phyloP scores from a whole-genome alignment of 2,797 vertebrate species.

The Chloroceryle amazona region DNA sequence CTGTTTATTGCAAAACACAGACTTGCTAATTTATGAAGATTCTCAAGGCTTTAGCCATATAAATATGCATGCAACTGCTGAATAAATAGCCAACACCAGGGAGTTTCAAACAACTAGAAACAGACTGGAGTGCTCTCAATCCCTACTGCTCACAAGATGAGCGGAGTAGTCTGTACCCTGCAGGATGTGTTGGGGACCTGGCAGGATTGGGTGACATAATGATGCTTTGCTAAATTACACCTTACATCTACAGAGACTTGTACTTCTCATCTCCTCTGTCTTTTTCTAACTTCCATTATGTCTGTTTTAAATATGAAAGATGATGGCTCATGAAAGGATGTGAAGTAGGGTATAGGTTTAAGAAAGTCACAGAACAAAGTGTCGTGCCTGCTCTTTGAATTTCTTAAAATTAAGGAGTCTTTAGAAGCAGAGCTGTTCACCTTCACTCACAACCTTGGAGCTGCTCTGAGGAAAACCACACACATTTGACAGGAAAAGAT shows the following conservation, averaged over 20 bases:
- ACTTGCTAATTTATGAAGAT: neutral
- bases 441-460: slow-evolving; percentile 82
- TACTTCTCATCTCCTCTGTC: slow-evolving; percentile 41
- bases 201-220: neutral
- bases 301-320: slow-evolving; percentile 80
- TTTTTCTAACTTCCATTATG: slow-evolving; percentile 52
- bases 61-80: neutral
- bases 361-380: slow-evolving; percentile 82
- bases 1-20: neutral
- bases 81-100: slow-evolving; percentile 2
- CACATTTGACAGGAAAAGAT: slow-evolving; percentile 40
- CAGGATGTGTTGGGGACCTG: neutral
- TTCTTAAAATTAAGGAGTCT: slow-evolving; percentile 80
- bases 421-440: slow-evolving; percentile 76
- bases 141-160: neutral
- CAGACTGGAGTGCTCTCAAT: neutral
- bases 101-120: neutral
- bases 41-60: neutral
- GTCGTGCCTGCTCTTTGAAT: slow-evolving; percentile 73
- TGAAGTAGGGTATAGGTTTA: slow-evolving; percentile 73
- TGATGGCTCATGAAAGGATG: slow-evolving; percentile 77
- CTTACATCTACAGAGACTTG: slow-evolving; percentile 59
- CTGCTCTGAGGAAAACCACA: neutral
- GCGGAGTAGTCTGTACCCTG: neutral
- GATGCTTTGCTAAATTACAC: slow-evolving; percentile 56